Conservation (phyloP, 2,113 vertebrate species). For the Scomber japonicus region DNA sequence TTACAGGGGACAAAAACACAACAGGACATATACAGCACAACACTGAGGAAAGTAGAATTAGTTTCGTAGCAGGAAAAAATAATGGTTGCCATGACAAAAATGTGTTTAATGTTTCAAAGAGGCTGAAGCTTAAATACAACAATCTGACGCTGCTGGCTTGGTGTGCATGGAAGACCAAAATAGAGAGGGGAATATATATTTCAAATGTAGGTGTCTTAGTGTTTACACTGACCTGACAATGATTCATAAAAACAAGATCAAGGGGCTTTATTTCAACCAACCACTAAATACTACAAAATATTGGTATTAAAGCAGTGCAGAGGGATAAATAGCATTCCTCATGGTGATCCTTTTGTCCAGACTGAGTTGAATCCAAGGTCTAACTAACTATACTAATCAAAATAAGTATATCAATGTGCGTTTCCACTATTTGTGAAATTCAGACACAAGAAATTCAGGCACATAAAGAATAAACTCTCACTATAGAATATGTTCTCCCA, state of each 20-base stretch:
- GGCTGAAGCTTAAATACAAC: constrained; percentile 10
- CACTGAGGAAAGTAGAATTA: not conserved
- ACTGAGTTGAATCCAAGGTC: not conserved
- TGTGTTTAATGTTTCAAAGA: constrained; percentile 6
- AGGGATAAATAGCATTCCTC: not conserved
- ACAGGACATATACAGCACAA: constrained; percentile 3
- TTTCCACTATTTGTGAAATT: too few species aligned
- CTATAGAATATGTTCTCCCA: too few species aligned
- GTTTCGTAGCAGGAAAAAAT: constrained; percentile 46
- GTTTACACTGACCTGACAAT: not conserved
- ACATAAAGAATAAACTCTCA: too few species aligned
- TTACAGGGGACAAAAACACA: constrained; percentile 11
- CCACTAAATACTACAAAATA: not conserved
- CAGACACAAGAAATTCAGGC: too few species aligned
- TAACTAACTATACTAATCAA: not conserved
- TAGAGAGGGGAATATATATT: not conserved
- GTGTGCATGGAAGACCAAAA: not conserved
- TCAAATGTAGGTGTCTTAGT: not conserved
- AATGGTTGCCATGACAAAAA: constrained; percentile 51
- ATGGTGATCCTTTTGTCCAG: not conserved
- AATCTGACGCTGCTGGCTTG: not conserved
- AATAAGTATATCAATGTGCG: not conserved
- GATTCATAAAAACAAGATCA: not conserved
- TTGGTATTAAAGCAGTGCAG: not conserved
- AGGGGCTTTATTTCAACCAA: not conserved